Base-by-base conservation (phyloP, 2,113 vertebrate species). In the Oncorhynchus kisutch region DNA sequence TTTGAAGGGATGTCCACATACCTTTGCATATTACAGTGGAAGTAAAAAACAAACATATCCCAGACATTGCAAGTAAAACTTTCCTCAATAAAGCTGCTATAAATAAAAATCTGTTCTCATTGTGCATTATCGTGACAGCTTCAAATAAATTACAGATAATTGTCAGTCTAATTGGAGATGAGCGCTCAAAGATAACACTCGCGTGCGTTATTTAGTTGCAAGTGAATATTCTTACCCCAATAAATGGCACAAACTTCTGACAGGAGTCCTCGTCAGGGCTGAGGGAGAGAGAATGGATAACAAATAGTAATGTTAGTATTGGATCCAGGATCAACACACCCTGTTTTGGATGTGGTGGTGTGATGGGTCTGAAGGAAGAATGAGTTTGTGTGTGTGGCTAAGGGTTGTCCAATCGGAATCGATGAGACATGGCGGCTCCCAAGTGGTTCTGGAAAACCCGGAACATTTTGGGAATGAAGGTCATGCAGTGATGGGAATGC, bases 221-320 rank as follows among this genome's bases (percentile, higher is more conserved):
- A 27, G 8, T 72, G 24, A 49, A 60, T 9, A 22, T 3, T 89
- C 93, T 93, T 79, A 96, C 96, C 95, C 96, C 96, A 27, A 97
- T 96, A 81, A 97, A 97, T 12, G 96, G 96, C 80, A 97, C 93
- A 85, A 97, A 97, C 86, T 97, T 97, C 94, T 97, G 96, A 91
- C 96, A 97, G 82, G 96, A 97, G 89, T 97, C 96, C 75, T 97
- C 96, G 0, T 97, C 96, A 0, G 95, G 95, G 91, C 96, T 95
- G 88, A 49, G 79, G 69, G 25, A 68, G 27, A 60, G 49, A 80
- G 51, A 54, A 54, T 54, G 51, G 16, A 18, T 5, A 18, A 18
- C 51, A 54, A 18, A 54, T 54, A 54, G 18, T 54, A 1, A 54
- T 18, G 51, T 54, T 18, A 54, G 51, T 45, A 1, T 45, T 9